These are phyloP conservation scores for Pardalotus punctatus DNA, from an alignment of 2,113 vertebrate genomes.

Conservation along the genomic window DNA sequence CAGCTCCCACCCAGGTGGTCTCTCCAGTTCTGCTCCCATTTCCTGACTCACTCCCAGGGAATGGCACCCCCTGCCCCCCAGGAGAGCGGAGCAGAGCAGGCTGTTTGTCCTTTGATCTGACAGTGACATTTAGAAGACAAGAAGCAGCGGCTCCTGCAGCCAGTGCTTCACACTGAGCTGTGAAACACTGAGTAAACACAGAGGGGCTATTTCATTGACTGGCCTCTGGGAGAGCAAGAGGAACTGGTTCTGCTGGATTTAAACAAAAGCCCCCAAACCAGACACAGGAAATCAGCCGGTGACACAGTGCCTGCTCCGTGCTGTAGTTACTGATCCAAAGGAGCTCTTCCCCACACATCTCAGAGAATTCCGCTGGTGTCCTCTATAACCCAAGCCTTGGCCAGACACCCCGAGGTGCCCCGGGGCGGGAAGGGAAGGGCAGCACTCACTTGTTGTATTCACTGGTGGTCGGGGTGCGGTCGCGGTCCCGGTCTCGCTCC, in stretches of 20 bases:
- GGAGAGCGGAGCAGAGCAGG: background rate
- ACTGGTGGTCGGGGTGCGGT: slow-evolving; percentile 58
- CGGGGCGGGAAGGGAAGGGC: background rate
- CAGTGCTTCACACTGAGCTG: background rate
- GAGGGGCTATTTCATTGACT: background rate
- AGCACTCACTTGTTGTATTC: slow-evolving; percentile 70
- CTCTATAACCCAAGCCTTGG: accelerated
- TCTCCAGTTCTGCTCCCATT: background rate
- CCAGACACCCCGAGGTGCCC: accelerated
- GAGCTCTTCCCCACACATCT: background rate
- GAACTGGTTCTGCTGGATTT: slow-evolving; percentile 35
- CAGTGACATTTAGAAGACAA: background rate
- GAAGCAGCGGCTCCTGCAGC: background rate
- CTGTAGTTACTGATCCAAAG: background rate
- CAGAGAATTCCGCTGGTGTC: background rate
- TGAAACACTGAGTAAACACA: background rate
- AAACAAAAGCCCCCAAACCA: background rate
- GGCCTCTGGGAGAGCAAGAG: background rate
- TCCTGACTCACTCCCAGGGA: background rate
- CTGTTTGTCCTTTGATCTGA: background rate
- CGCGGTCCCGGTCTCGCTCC: background rate
- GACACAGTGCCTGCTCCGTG: background rate
- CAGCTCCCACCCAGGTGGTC: background rate
- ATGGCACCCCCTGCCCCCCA: background rate
- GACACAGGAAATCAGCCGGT: background rate